A percentile compares a stretch with the other conserved stretches of the same genome.
Conservation (phyloP, 2,888 invertebrate genomes). For the Chouioia cunea region DNA sequence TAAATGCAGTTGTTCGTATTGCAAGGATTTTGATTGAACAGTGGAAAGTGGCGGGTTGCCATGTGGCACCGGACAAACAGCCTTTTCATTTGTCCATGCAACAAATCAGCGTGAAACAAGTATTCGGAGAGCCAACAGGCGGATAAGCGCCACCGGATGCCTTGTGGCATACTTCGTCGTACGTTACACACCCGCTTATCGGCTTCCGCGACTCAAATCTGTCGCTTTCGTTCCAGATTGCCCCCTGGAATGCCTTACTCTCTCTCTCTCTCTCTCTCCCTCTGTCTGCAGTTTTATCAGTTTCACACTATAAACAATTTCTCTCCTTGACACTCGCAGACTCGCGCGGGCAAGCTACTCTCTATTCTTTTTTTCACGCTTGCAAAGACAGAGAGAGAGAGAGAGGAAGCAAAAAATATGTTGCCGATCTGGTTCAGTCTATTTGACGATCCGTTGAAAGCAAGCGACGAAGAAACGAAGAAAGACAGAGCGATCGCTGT, state of each 20-base stretch:
- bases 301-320: conserved; percentile 40
- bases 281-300: conserved; percentile 33
- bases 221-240: conserved; percentile 58
- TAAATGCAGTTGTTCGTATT: too few relatives aligned
- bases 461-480: conserved; percentile 44
- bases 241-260: not conserved
- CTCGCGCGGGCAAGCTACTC: not conserved
- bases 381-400: not conserved
- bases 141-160: conserved; percentile 24
- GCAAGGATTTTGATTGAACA: too few relatives aligned
- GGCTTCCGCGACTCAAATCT: conserved; percentile 54
- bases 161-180: conserved; percentile 30
- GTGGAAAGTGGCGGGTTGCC: too few relatives aligned
- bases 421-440: conserved; percentile 53
- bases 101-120: conserved; percentile 8
- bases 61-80: too few relatives aligned
- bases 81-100: too few relatives aligned
- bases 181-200: conserved; percentile 53
- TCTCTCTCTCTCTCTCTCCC: not conserved
- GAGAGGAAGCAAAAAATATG: conserved; percentile 22
- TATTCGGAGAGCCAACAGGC: conserved; percentile 8
- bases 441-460: conserved; percentile 56
- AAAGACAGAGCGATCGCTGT: conserved; percentile 12
- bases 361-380: conserved; percentile 7
- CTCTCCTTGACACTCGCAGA: conserved; percentile 29